Base-by-base conservation (phyloP, 2,888 invertebrate species). In the Drosophila meridiana region DNA sequence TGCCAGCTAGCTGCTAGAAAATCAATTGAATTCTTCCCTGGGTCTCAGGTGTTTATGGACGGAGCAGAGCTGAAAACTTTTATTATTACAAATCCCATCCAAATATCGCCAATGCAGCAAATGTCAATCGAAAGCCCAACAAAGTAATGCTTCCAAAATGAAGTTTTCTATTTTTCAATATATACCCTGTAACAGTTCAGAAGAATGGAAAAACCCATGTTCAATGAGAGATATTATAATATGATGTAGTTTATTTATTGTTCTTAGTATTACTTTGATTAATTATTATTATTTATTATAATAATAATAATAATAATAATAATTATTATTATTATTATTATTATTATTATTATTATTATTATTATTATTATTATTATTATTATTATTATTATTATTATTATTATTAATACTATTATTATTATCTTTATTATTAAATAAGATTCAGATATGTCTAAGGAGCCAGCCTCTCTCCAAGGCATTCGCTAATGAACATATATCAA, bases 31-130 rank as follows among this genome's bases (percentile, higher is more conserved):
- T 84, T 80, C 86, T 66, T 42, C 38, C 32, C 28, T 52, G 30
- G 53, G 82, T 77, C 86, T 80, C 83, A 87, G 84, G 84, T 84
- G 84, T 82, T 84, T 86, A 76, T 83, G 78, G 76, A 80, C 53
- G 50, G 53, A 30, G 26, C 52, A 20, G 53, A 32, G 11, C 50
- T 28, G 11, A 69, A 77, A 77, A 73, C 68, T 72, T 78, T 68
- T 75, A 63, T 69, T 78, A 78, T 76, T 78, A 78, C 69, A 72
- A 80, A 68, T 72, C 69, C 64, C 62, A 40, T 50, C 53, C 61
- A 76, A 78, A 80, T 62, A 79, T 55, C 67, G 69, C 67, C 72
- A 78, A 69, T 79, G 80, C 77, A 74, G 74, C 76, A 78, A 79
- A 77, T 77, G 80, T 79, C 79, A 79, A 80, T 80, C 74, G 74